Evolutionary conservation across 2,888 invertebrate species (phyloP), one percentile per base, ranked within the genome.

Genomic region (Rhaphigaster nebulosa): DNA sequence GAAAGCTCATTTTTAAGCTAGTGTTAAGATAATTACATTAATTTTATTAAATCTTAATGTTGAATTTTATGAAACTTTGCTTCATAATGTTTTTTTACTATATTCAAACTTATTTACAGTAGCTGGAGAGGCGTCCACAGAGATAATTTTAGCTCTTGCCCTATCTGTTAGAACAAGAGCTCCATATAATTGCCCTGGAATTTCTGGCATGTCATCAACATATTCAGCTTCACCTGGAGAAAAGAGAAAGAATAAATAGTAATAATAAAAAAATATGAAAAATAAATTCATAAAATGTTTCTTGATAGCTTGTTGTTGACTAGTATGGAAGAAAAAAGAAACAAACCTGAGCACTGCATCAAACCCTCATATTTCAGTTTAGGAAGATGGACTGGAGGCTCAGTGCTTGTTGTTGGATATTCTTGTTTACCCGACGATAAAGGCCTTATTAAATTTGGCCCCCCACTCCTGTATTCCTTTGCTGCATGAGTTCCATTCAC

Each of bases 181-280:
- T 10, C 93, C 94, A 92, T 93, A 93, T 20, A 95, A 93, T 92
- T 94, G 94, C 18, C 93, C 93, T 0, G 93, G 93, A 2, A 92
- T 90, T 15, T 92, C 87, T 10, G 94, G 93, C n/a, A 94, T 93
- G 92, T 95, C 95, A 92, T 94, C 94, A 0, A 94, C 93, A 92
- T 94, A 95, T 92, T 94, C 93, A 0, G 94, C 94, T 92, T 97
- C 97, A 0, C 98, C 98, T 92, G 95, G 94, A 92, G 95, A 95
- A 92, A 87, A n/a, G 10, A 10, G 45, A 45, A 45, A 45, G 45
- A 45, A 45, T 45, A 45, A 6, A 45, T 45, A 45, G 45, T 45
- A 45, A 45, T 45, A 45, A 45, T 45, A 45, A 45, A 45, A 45
- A 45, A 45, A 45, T 12, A 89, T 29, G 87, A 54, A 41, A 56